Conservation (phyloP, 2,113 vertebrate genomes). For the human (Homo sapiens) region GRCh38 chr2:162440501-162441000, state of each 20-base stretch:
- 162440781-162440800: slow-evolving; percentile 3
- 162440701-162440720: neutral
- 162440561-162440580: neutral
- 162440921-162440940: neutral
- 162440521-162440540: neutral
- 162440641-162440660: neutral
- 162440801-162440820: neutral
- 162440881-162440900: neutral
- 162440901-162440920: neutral
- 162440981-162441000: neutral
- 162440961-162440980: neutral
- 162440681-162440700: neutral
- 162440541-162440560: neutral
- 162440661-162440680: neutral
- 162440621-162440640: neutral
- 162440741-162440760: neutral
- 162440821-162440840: neutral
- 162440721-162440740: neutral
- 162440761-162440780: slow-evolving; percentile 13
- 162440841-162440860: neutral
- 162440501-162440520: neutral
- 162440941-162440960: neutral
- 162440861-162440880: neutral
- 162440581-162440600: neutral
- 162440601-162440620: neutral